Evolutionary conservation across 2,113 vertebrate genomes (phyloP).

Genomic region (Sturnus vulgaris): DNA sequence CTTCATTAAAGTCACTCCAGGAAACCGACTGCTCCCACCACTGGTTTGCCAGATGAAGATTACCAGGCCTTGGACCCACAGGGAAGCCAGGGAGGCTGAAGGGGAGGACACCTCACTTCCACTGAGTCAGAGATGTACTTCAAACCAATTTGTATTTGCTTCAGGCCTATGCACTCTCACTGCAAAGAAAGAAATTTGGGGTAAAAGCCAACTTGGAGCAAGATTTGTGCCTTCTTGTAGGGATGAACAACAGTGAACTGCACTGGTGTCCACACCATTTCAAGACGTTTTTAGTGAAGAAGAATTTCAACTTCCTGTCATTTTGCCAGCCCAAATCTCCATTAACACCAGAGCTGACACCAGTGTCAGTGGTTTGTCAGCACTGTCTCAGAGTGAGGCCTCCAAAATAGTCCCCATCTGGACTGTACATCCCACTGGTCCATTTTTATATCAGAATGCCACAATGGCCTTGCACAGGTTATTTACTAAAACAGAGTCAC

Average conservation of each 20-base stretch:
- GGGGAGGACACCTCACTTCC: not conserved
- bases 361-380: not conserved
- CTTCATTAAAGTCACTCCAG: not conserved
- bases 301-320: not conserved
- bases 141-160: not conserved
- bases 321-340: not conserved
- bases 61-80: not conserved
- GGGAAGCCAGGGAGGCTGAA: not conserved
- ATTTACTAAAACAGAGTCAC: not conserved
- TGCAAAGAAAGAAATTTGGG: not conserved
- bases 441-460: not conserved
- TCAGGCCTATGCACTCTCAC: not conserved
- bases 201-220: not conserved
- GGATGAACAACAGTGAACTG: not conserved
- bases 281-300: not conserved
- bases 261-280: not conserved
- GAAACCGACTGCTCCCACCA: not conserved
- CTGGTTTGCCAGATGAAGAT: not conserved
- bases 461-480: fast-evolving
- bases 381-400: not conserved
- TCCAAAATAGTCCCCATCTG: not conserved
- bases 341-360: not conserved
- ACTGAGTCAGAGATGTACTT: not conserved
- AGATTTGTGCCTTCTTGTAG: not conserved
- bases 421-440: not conserved